Base-by-base conservation (phyloP, 2,888 invertebrate genomes). In the Arge pagana region DNA sequence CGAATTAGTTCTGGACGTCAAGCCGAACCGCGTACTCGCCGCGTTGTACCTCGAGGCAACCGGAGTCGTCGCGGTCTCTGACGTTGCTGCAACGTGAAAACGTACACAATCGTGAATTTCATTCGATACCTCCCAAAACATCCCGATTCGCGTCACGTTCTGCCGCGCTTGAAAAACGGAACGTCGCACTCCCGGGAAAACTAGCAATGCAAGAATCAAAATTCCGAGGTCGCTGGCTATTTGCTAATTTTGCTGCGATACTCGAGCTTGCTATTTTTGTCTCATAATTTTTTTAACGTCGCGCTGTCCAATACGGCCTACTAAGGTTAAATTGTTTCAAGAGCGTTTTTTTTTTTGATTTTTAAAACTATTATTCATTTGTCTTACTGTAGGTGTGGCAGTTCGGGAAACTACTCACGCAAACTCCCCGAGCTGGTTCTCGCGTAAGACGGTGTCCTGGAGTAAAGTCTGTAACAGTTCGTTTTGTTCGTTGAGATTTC, bases 401-500 rank as follows among this genome's bases (percentile, higher is more conserved):
- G 8, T 50, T 53, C 21, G 40, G 53, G 15, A 51, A 37, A 48
- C 62, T 48, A 66, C 67, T 59, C 37, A 45, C 45, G 61, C 55
- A 45, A 55, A 52, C 43, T 45, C 51, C 50, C 56, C 55, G 37
- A 63, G 58, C 41, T 54, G 35, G 56, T 61, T 54, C 66, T 64
- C 30, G 63, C 58, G 26, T 68, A 68, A 30, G 68, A 62, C 7
- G 71, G 62, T 39, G 63, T 57, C 48, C 66, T 66, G 5, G 45
- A 33, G 23, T 45, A 45, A 35, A 23, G 21, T 16, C 35, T 31
- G 28, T 31, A 71, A 31, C 67, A 62, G 48, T 61, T 64, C 8
- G 62, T 58, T 57, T 74, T 74, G 15, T 58, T 57, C 41, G 57
- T 57, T 49, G 59, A 58, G 41, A 68, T 62, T 54, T 74, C 74